These are phyloP conservation scores for Troides oblongomaculatus DNA, from an alignment of 2,888 invertebrate genomes.

Conservation along the genomic window DNA sequence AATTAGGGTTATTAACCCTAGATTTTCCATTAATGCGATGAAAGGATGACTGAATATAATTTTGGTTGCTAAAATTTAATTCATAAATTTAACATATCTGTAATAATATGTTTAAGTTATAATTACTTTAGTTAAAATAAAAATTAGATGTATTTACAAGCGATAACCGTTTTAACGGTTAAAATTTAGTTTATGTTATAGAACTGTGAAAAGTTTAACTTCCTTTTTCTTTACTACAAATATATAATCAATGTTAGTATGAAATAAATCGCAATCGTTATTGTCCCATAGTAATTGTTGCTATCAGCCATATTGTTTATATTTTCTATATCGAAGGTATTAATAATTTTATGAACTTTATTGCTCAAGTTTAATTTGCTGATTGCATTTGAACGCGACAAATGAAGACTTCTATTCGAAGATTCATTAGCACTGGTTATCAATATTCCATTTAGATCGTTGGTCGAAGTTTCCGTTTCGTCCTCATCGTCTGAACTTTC, in stretches of 20 bases:
- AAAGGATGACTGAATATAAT: constrained; percentile 26
- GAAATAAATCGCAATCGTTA: neutral
- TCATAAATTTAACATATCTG: neutral
- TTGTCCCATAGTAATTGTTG: neutral
- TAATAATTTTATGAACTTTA: constrained; percentile 66
- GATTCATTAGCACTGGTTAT: constrained; percentile 42
- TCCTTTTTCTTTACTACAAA: neutral
- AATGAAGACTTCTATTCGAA: constrained; percentile 50
- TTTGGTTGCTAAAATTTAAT: constrained; percentile 5
- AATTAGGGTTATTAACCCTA: constrained; percentile 51
- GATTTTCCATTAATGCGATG: constrained; percentile 37
- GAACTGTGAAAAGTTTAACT: neutral
- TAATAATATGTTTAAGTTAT: neutral
- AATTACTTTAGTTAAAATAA: neutral
- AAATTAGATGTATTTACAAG: neutral
- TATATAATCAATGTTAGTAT: neutral
- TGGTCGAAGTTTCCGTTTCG: constrained; percentile 53
- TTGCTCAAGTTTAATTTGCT: constrained; percentile 65
- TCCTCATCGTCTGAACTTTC: constrained; percentile 85
- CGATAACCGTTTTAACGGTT: neutral
- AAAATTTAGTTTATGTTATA: neutral
- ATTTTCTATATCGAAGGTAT: constrained; percentile 51
- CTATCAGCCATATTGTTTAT: constrained; percentile 25
- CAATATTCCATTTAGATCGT: constrained; percentile 32
- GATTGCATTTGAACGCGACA: constrained; percentile 42